Base-by-base conservation (phyloP, 35 echinoderm and acorn worm genomes). In the Apostichopus japonicus region DNA sequence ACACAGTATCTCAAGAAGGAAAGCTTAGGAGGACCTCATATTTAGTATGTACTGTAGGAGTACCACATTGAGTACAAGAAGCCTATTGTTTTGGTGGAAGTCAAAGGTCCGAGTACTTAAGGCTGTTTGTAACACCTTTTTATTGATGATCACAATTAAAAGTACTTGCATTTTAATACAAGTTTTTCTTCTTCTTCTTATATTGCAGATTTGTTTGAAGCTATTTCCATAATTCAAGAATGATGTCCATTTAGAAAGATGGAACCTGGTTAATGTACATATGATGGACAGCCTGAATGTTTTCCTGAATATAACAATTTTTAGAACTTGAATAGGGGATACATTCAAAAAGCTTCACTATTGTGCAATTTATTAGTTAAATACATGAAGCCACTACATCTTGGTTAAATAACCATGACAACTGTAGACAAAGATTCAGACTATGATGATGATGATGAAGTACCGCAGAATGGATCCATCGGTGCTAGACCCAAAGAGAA, bases 401-500 rank as follows among this genome's bases (percentile, higher is more conserved):
- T n/a, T 75, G 86, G 25, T 44, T 87, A 78, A 22, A 75, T 87
- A n/a, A 87, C 62, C 72, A 90, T 55, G 59, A 83, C 77, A 33
- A 91, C 83, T 21, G n/a, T 24, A 72, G 77, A 86, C 13, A 63
- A 13, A 22, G 90, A 82, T n/a, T 62, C 72, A 25, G 81, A 75
- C 56, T 71, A 57, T 55, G 86, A 94, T 67, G 63, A 86, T 57
- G 79, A 93, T 75, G 65, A 91, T 8, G 44, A 22, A 13, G 53
- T 61, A 5, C 53, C 19, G 10, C 62, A 70, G 9, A 96, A 93
- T 93, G 95, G 92, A 25, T 80, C 79, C 19, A 72, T 95, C 15
- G 92, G 90, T 63, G 91, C 92, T 56, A 79, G 87, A 65, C 88
- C 87, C 54, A 93, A 95, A 84, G 95, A 96, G n/a, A 24, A 77